Evolutionary conservation across 2,797 vertebrate genomes (phyloP).

Genomic region (Glossophaga mutica): DNA sequence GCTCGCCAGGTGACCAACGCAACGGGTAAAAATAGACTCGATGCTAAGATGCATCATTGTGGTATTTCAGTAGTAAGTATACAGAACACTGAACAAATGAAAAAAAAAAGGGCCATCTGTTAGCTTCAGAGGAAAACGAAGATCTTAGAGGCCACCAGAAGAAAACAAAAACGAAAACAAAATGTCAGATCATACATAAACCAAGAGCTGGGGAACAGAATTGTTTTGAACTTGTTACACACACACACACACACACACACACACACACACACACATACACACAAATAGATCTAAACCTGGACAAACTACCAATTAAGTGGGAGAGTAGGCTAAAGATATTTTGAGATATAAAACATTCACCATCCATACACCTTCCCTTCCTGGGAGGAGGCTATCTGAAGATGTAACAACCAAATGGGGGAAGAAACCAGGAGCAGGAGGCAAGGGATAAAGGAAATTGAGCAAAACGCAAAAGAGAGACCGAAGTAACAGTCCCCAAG

Average conservation of each 20-base stretch:
- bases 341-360: neutral
- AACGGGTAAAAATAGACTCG: neutral
- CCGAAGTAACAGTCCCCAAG: neutral
- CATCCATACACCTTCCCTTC: neutral
- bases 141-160: neutral
- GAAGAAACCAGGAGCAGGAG: neutral
- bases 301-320: neutral
- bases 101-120: neutral
- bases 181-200: neutral
- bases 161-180: neutral
- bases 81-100: neutral
- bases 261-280: neutral
- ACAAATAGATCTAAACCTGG: neutral
- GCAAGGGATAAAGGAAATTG: neutral
- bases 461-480: neutral
- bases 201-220: neutral
- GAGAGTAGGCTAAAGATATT: neutral
- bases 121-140: neutral
- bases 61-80: neutral
- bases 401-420: neutral
- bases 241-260: neutral
- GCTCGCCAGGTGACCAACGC: neutral
- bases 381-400: neutral
- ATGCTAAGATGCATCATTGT: neutral
- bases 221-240: neutral